Conservation (phyloP, 2,113 vertebrate genomes). For the Zosterops borbonicus region DNA sequence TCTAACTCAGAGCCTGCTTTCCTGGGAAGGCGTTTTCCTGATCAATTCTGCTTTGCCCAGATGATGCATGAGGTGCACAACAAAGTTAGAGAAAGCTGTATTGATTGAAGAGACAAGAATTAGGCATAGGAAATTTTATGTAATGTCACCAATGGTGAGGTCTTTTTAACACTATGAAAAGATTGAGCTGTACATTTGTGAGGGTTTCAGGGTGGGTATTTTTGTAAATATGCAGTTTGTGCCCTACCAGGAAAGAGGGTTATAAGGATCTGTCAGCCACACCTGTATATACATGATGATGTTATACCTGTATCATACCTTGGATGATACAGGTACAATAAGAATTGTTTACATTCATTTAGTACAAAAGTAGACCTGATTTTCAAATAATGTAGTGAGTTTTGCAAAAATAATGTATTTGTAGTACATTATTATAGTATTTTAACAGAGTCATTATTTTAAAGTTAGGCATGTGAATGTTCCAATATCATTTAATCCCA, state of each 20-base stretch:
- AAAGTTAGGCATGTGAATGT: background rate
- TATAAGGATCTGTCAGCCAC: background rate
- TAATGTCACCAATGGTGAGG: rapidly evolving
- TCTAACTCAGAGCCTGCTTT: background rate
- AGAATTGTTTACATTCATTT: background rate
- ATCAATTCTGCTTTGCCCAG: background rate
- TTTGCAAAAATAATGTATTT: background rate
- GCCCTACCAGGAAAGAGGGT: background rate
- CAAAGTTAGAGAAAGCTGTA: rapidly evolving
- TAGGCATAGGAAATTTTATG: background rate
- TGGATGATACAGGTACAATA: background rate
- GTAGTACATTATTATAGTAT: too few relatives aligned
- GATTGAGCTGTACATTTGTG: background rate
- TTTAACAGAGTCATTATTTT: background rate
- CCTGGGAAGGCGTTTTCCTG: background rate
- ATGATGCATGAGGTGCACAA: background rate
- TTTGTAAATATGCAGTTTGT: background rate
- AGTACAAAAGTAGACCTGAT: too few relatives aligned
- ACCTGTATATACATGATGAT: background rate
- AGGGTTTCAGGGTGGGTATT: background rate
- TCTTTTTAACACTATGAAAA: background rate
- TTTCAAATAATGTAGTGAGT: background rate
- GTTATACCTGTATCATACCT: background rate
- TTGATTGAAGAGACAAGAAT: background rate
- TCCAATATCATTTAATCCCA: background rate